A percentile compares a stretch with the other conserved stretches of the same genome.
Evolutionary conservation across 2,888 invertebrate genomes (phyloP).

Genomic region (Meiosimyza platycephala): DNA sequence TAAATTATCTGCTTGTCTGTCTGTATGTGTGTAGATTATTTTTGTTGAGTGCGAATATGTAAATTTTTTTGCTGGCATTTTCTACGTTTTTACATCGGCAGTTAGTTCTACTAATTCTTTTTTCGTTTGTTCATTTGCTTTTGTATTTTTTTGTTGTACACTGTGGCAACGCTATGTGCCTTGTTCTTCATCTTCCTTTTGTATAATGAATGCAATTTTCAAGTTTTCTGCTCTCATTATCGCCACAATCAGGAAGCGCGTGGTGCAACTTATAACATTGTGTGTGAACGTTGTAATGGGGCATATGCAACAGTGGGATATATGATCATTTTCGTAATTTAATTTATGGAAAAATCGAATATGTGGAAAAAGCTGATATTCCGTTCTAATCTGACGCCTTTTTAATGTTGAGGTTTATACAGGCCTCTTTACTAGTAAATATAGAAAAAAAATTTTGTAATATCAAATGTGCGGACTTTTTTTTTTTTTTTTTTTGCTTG

Average conservation of each 20-base stretch:
- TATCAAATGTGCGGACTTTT: too few relatives aligned
- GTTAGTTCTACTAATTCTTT: slow-evolving; percentile 15
- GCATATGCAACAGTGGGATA: slow-evolving; percentile 20
- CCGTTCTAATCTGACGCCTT: too few relatives aligned
- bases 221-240: slow-evolving; percentile 57
- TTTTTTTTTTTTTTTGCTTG: too few relatives aligned
- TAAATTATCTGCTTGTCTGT: slow-evolving; percentile 35
- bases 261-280: slow-evolving; percentile 1
- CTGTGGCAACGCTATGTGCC: slow-evolving; percentile 29
- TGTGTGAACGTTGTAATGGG: slow-evolving; percentile 1
- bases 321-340: too few relatives aligned
- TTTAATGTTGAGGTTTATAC: too few relatives aligned
- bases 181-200: slow-evolving; percentile 23
- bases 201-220: slow-evolving; percentile 65
- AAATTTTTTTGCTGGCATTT: slow-evolving; percentile 26
- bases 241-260: slow-evolving; percentile 51
- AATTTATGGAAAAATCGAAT: too few relatives aligned
- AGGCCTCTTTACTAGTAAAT: too few relatives aligned
- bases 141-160: background rate
- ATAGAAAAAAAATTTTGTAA: too few relatives aligned
- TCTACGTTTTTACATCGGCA: slow-evolving; percentile 17
- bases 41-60: slow-evolving; percentile 34
- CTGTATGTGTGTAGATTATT: slow-evolving; percentile 25
- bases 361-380: too few relatives aligned
- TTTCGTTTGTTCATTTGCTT: slow-evolving; percentile 1